Evolutionary conservation across 2,888 invertebrate genomes (phyloP).

Genomic region (Ceraclea dissimilis): DNA sequence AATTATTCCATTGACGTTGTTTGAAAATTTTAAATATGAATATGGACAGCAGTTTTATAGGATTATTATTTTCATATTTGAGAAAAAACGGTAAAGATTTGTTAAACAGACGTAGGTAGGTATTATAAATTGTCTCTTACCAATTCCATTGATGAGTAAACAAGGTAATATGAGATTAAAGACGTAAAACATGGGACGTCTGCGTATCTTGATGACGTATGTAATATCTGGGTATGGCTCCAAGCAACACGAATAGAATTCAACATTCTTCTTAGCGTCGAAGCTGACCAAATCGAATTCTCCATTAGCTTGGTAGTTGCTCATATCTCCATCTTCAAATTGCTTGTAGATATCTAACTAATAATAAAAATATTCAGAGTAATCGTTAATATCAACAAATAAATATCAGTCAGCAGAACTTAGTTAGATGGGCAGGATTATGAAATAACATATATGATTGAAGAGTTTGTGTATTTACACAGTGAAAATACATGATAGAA

Average conservation of each 20-base stretch:
- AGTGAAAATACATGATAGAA: too few species aligned
- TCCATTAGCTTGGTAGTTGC: constrained; percentile 86
- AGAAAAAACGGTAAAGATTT: too few species aligned
- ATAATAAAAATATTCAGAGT: not conserved
- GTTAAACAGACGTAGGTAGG: too few species aligned
- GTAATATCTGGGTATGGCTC: constrained; percentile 82
- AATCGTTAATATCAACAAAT: not conserved
- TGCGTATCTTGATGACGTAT: constrained; percentile 65
- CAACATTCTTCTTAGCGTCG: constrained; percentile 62
- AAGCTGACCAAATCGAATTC: constrained; percentile 81
- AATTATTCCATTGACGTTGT: too few species aligned
- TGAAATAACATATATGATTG: not conserved
- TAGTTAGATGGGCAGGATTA: not conserved
- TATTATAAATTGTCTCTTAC: too few species aligned
- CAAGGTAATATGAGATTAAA: constrained; percentile 81
- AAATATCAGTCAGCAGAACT: not conserved
- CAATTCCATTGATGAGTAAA: constrained; percentile 76
- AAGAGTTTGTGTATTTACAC: too few species aligned
- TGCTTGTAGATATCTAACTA: constrained; percentile 70
- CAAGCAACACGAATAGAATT: constrained; percentile 72
- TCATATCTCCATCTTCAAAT: constrained; percentile 74
- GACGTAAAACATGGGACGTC: constrained; percentile 77
- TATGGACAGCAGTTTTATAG: too few species aligned
- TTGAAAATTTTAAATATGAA: too few species aligned
- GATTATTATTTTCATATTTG: too few species aligned